Conservation (phyloP, 2,113 vertebrate species). For the Tachysurus fulvidraco region DNA sequence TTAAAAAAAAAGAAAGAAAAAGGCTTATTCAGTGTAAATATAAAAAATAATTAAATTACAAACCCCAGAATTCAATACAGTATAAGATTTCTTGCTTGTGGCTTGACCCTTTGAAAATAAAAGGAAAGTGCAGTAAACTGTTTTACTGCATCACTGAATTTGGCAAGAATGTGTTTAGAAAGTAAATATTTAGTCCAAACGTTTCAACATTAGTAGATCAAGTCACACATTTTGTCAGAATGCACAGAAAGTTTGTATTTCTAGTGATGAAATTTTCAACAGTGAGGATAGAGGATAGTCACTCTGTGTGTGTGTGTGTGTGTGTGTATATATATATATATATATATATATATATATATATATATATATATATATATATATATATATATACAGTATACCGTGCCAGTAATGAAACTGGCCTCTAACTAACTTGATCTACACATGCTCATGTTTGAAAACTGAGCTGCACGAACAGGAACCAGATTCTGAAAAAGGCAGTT, state of each 20-base stretch:
- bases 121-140: not conserved
- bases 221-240: not conserved
- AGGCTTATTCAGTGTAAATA: not conserved
- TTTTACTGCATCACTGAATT: not conserved
- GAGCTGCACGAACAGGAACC: conserved; percentile 65
- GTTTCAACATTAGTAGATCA: not conserved
- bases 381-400: not conserved
- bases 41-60: conserved; percentile 24
- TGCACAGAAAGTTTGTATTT: not conserved
- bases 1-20: not conserved
- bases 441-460: conserved; percentile 63
- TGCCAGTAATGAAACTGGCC: conserved; percentile 7
- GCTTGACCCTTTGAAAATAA: not conserved
- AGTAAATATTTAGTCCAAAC: not conserved
- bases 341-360: too few relatives aligned
- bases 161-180: not conserved
- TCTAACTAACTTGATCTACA: conserved; percentile 49
- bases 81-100: not conserved
- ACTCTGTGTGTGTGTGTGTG: too few relatives aligned
- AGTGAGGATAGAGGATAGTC: not conserved
- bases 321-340: too few relatives aligned
- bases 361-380: too few relatives aligned
- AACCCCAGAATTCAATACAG: not conserved
- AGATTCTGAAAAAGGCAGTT: conserved; percentile 68
- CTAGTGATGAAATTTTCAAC: not conserved